These are phyloP conservation scores for Acanthisitta chloris DNA, from an alignment of 2,113 vertebrate genomes.

Conservation along the genomic window DNA sequence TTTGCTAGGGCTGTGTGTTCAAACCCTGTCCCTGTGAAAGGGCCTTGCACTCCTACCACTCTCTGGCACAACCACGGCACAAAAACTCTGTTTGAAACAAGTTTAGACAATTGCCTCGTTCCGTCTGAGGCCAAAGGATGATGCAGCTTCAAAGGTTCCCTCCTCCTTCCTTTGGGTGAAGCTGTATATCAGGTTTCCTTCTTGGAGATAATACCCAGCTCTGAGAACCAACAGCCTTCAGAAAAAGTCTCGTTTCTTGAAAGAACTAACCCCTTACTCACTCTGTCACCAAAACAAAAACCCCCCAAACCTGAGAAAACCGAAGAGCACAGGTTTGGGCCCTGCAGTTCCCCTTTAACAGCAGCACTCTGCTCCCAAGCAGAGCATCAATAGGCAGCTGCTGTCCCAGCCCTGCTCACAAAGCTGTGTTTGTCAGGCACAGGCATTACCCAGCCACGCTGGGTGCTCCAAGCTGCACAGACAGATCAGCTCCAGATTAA, in stretches of 20 bases:
- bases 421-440: conserved; percentile 31
- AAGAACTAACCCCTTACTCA: background rate
- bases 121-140: background rate
- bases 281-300: background rate
- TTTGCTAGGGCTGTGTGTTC: background rate
- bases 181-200: conserved; percentile 17
- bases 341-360: background rate
- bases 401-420: background rate
- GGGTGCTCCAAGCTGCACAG: background rate
- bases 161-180: conserved; percentile 7
- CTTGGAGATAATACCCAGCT: background rate
- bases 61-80: background rate
- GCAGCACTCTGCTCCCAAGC: background rate
- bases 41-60: background rate
- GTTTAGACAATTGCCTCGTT: conserved; percentile 13
- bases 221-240: background rate
- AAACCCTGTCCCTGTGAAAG: background rate
- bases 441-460: background rate
- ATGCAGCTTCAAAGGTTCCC: conserved; percentile 28
- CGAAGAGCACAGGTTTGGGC: background rate
- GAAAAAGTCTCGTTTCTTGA: background rate
- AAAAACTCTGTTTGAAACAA: background rate
- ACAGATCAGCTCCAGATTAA: conserved; percentile 51
- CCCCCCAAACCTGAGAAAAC: background rate
- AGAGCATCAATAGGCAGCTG: background rate